Conservation (phyloP, 2,113 vertebrate genomes). For the Gymnorhina tibicen region DNA sequence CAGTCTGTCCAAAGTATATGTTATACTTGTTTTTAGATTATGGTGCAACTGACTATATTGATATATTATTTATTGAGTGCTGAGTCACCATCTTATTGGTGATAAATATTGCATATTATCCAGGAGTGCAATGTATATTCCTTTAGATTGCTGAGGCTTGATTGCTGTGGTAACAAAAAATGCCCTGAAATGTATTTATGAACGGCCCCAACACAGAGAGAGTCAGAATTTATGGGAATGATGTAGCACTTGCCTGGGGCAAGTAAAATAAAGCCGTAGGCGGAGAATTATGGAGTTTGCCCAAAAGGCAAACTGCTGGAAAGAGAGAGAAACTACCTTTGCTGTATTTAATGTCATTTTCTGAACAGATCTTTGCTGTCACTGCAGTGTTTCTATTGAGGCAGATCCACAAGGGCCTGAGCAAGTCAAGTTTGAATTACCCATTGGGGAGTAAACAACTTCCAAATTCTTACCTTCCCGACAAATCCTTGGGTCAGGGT, state of each 20-base stretch:
- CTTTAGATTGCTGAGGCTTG: constrained; percentile 79
- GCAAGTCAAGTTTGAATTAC: constrained; percentile 67
- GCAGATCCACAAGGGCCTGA: constrained; percentile 49
- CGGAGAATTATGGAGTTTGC: not conserved
- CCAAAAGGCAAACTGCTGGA: not conserved
- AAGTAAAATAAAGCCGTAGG: constrained; percentile 58
- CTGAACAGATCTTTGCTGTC: not conserved
- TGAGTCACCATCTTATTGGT: constrained; percentile 73
- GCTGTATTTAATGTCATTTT: constrained; percentile 22
- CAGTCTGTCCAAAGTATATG: constrained; percentile 69
- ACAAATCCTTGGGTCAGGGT: not conserved
- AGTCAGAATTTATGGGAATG: constrained; percentile 27
- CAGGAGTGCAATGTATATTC: constrained; percentile 81
- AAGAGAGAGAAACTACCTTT: constrained; percentile 50
- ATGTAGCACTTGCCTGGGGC: constrained; percentile 61
- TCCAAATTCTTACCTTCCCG: constrained; percentile 25
- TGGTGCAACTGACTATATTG: constrained; percentile 78
- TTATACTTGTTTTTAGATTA: constrained; percentile 76
- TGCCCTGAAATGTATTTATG: constrained; percentile 73
- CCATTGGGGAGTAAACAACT: constrained; percentile 49
- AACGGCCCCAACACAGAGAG: constrained; percentile 34
- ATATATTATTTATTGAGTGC: constrained; percentile 84
- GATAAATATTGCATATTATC: constrained; percentile 74
- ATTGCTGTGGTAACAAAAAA: constrained; percentile 72
- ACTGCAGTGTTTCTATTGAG: constrained; percentile 28